Evolutionary conservation across 2,113 vertebrate species (phyloP), one percentile per base, ranked within the genome.

Genomic region (Trichomycterus rosablanca): DNA sequence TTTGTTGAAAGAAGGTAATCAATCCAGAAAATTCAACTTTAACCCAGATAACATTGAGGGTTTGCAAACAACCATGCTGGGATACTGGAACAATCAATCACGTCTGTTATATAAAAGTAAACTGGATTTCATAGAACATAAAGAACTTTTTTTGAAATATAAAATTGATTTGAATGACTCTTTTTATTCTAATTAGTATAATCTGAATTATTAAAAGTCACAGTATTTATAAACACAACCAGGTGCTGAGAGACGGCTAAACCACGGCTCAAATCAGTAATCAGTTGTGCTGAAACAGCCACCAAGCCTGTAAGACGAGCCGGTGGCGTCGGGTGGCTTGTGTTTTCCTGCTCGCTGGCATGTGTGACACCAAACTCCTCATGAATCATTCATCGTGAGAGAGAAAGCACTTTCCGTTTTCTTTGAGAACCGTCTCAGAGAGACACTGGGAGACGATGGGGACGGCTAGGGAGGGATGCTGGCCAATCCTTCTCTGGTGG

Each of bases 361-460:
- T 20, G 34, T 53, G 72, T 76, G 75, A 80, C 75, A 85, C 75
- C 72, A 77, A 75, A 86, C 67, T 80, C 74, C 56, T 73, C 63
- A 86, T 89, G 54, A 83, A 89, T 84, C 68, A 83, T 88, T 85
- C 76, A 88, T 71, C 32, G 42, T 22, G 22, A 59, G 53, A 76
- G 14, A 63, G 72, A 82, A 82, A 78, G 80, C 64, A 68, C 68
- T 70, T 68, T 71, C 73, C 70, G 10, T 49, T 39, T 57, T 35
- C 11, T 43, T n/a, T 37, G 24, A 9, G 4, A 34, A 24, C 43
- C 7, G 8, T 51, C 55, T 42, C 34, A 15, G 61, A 61, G 28
- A 14, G 24, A 49, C 20, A 55, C 7, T 32, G 24, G 10, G 28
- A 62, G 19, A 66, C 7, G 35, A 71, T 62, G 52, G 15, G 28